Base-by-base conservation (phyloP, 2,797 vertebrate genomes). In the Acridotheres tristis region DNA sequence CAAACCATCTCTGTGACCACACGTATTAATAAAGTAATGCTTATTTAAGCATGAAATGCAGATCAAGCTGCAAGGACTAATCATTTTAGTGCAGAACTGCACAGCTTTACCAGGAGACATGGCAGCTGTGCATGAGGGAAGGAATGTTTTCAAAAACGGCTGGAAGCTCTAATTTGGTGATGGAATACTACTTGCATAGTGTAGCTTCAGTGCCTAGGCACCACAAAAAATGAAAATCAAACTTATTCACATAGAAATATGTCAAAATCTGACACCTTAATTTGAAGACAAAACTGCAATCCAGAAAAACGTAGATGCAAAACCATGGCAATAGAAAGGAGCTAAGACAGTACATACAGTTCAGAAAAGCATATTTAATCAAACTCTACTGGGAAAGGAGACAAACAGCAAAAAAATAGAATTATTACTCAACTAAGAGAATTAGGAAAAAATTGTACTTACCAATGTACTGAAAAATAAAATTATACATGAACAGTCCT, bases 41-140 rank as follows among this genome's bases (percentile, higher is more conserved):
- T 62, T 88, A 79, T 82, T 93, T 91, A 63, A 90, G 58, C 50
- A 71, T 85, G 73, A 91, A 90, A 91, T 71, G 26, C 45, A 90
- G 45, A 73, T 51, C 30, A 50, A 18, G 19, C 67, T 88, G 23
- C 66, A 77, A 86, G 36, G 47, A 47, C 43, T 67, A 57, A 71
- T 55, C 42, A 38, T 7, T 59, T 89, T 34, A 74, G 42, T 42
- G 72, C 85, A 92, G 75, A 85, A 59, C 25, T 7, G 11, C 74
- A 50, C 11, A 16, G 51, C 40, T 89, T 54, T 76, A 89, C 36
- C 40, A 80, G 54, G 63, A 76, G n/a, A 34, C 0, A 0, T 65
- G 42, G 30, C 48, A 8, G 53, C 42, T 74, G 32, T 45, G 50
- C 23, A 14, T 20, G 42, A 67, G 34, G 34, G 38, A 94, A 90